Conservation (phyloP, 2,113 vertebrate species). For the Orientallactaga bullata region DNA sequence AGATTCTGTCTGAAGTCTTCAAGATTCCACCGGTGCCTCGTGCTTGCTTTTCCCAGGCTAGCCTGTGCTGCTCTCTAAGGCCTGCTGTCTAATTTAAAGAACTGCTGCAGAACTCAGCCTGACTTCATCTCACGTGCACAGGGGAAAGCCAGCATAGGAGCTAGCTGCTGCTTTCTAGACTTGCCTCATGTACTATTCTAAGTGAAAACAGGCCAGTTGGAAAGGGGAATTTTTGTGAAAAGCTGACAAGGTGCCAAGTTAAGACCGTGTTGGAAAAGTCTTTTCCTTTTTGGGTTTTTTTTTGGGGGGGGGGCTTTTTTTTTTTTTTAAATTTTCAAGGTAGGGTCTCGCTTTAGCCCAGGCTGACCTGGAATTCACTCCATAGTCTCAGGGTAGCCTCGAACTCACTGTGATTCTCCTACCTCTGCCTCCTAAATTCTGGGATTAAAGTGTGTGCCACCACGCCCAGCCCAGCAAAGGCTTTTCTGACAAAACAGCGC, state of each 20-base stretch:
- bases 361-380: too few species aligned
- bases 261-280: not conserved
- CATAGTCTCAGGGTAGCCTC: too few species aligned
- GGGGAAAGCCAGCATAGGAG: not conserved
- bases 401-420: too few species aligned
- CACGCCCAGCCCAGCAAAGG: too few species aligned
- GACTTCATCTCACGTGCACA: accelerated
- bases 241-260: not conserved
- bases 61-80: not conserved
- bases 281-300: too few species aligned
- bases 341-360: too few species aligned
- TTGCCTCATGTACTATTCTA: not conserved
- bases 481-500: conserved; percentile 28
- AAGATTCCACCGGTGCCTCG: not conserved
- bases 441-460: too few species aligned
- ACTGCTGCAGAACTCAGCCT: not conserved
- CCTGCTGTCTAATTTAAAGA: not conserved
- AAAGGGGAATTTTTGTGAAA: conserved; percentile 47
- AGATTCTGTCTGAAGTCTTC: not conserved
- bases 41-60: not conserved
- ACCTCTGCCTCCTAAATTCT: too few species aligned
- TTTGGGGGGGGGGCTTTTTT: too few species aligned
- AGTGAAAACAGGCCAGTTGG: not conserved
- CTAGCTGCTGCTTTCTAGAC: conserved; percentile 7
- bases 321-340: too few species aligned